Conservation (phyloP, 2,888 invertebrate genomes). For the Leucophenga montana region DNA sequence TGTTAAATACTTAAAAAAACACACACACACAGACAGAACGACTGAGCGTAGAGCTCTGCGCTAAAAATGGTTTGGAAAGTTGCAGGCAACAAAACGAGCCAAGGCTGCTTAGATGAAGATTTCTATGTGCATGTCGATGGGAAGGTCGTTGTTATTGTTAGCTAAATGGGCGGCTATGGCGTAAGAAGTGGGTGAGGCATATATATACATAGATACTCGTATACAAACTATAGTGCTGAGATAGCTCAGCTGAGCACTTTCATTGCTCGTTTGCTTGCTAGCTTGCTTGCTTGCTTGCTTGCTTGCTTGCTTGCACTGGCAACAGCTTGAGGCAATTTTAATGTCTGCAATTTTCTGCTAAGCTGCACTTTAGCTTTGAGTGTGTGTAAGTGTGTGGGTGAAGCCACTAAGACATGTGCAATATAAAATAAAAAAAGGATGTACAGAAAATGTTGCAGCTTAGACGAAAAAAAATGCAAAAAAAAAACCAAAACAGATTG, state of each 20-base stretch:
- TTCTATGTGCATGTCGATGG: not conserved
- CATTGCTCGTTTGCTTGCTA: slow-evolving; percentile 23
- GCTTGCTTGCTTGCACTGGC: slow-evolving; percentile 23
- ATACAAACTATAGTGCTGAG: not conserved
- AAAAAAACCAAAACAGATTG: not conserved
- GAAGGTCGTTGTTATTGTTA: slow-evolving; percentile 10
- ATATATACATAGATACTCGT: not conserved
- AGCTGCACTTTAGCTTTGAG: slow-evolving; percentile 49
- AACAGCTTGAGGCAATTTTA: slow-evolving; percentile 52
- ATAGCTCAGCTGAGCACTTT: slow-evolving; percentile 14
- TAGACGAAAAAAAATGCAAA: not conserved
- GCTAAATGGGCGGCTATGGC: not conserved
- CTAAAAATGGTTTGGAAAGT: not conserved
- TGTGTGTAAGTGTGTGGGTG: not conserved
- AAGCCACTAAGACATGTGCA: not conserved
- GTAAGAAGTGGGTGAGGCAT: not conserved
- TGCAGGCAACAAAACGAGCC: slow-evolving; percentile 15
- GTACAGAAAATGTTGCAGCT: slow-evolving; percentile 28
- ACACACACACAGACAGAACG: not conserved
- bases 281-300: slow-evolving; percentile 2
- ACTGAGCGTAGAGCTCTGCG: not conserved
- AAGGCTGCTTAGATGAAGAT: not conserved
- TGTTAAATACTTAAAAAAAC: slow-evolving; percentile 29
- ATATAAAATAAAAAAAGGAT: slow-evolving; percentile 34
- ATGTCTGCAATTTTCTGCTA: slow-evolving; percentile 55